phyloP scores from a whole-genome alignment of 1,140 invertebrate species.

The Procambarus clarkii region DNA sequence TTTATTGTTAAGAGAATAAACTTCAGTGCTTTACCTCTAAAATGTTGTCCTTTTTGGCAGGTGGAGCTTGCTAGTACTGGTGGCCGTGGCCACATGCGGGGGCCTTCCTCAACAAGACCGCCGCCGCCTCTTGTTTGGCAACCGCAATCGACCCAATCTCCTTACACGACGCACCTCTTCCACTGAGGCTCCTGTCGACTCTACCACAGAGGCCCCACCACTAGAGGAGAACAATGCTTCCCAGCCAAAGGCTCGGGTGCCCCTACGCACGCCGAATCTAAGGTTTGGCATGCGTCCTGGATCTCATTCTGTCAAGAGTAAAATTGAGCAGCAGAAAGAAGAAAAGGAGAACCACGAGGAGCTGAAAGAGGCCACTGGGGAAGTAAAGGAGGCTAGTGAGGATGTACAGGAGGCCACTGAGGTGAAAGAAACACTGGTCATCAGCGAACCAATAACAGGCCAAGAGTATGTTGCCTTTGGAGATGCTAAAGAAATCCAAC shows the following conservation, averaged over 20 bases:
- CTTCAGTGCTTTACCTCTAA: no score
- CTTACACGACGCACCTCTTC: background rate
- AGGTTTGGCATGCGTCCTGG: slow-evolving; percentile 36
- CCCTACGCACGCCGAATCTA: background rate
- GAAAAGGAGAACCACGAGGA: background rate
- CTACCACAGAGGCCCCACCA: background rate
- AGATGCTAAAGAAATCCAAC: background rate
- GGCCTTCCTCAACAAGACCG: background rate
- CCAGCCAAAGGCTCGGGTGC: background rate
- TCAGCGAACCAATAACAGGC: slow-evolving; percentile 4
- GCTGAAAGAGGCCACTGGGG: background rate
- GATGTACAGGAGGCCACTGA: background rate
- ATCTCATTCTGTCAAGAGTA: slow-evolving; percentile 8
- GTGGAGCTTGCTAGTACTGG: slow-evolving; percentile 8
- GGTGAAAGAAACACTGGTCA: background rate
- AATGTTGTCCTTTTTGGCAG: background rate
- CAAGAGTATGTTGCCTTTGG: background rate
- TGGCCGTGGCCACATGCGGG: slow-evolving; percentile 5
- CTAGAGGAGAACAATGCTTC: background rate
- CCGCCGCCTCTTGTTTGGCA: slow-evolving; percentile 28
- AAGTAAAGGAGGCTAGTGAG: background rate
- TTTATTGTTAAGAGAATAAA: no score
- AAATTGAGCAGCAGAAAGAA: background rate
- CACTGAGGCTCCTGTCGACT: background rate
- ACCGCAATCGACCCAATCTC: slow-evolving; percentile 21